phyloP scores from a whole-genome alignment of 1,140 invertebrate genomes.

The Piezodorus guildinii region DNA sequence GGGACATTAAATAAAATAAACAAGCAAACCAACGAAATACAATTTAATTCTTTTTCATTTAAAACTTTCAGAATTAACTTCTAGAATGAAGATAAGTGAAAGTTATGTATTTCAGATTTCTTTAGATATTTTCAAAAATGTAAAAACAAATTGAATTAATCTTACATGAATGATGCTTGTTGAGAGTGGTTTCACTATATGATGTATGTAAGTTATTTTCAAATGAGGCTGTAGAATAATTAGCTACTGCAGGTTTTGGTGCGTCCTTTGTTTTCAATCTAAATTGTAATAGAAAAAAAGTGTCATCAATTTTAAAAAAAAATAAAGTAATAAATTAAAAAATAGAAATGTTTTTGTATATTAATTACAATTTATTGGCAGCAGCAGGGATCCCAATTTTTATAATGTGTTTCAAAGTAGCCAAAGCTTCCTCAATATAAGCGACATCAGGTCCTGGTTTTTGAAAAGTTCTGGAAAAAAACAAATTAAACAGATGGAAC shows the following conservation, averaged over 20 bases:
- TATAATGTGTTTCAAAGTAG: conserved; percentile 51
- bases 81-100: no score
- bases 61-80: no score
- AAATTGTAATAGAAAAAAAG: no score
- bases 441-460: conserved; percentile 44
- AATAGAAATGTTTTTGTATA: neutral
- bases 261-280: no score
- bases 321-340: no score
- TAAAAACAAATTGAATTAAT: neutral
- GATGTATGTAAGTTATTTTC: conserved; percentile 1
- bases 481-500: conserved; percentile 26
- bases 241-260: neutral
- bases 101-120: no score
- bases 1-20: no score
- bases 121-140: neutral
- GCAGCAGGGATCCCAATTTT: conserved; percentile 48
- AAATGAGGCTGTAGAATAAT: neutral
- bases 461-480: conserved; percentile 34
- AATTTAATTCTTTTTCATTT: no score
- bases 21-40: no score
- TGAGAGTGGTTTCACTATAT: neutral
- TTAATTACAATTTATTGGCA: conserved; percentile 42
- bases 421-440: conserved; percentile 57
- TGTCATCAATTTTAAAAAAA: no score
- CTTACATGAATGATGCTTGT: conserved; percentile 3